These are phyloP conservation scores for Lithobates pipiens DNA, from an alignment of 2,797 vertebrate genomes.

Conservation along the genomic window DNA sequence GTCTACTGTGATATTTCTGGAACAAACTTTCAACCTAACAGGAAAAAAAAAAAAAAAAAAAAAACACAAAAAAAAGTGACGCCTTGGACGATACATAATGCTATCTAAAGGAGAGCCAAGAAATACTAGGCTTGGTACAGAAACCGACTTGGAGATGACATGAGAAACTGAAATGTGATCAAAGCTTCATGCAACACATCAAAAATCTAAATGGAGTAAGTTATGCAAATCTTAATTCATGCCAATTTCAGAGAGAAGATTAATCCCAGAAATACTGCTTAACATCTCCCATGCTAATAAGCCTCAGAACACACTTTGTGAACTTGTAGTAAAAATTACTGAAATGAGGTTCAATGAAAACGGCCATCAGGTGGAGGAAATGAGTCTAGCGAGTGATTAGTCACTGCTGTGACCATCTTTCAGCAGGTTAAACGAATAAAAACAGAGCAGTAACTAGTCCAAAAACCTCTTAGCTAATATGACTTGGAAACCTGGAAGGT, in stretches of 20 bases:
- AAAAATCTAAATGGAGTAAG: neutral
- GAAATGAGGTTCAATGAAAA: no score
- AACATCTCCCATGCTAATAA: neutral
- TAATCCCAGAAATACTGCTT: neutral
- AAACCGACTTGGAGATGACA: neutral
- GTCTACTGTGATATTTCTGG: conserved; percentile 91
- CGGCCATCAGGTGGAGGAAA: no score
- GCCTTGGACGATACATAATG: neutral
- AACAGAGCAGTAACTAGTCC: no score
- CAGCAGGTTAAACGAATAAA: no score
- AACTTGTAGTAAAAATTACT: neutral
- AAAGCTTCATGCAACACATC: neutral
- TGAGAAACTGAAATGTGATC: neutral
- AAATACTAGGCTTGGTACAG: neutral
- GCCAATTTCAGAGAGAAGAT: neutral
- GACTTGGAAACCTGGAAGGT: no score
- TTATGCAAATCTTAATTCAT: neutral
- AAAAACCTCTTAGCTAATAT: no score
- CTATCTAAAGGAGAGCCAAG: neutral
- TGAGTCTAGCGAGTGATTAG: no score
- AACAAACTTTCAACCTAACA: conserved; percentile 91
- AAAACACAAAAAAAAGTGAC: conserved; percentile 62
- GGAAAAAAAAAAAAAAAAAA: conserved; percentile 63
- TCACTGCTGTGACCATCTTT: no score
- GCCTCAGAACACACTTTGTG: neutral